A percentile compares a stretch with the other conserved stretches of the same genome.
phyloP scores from a whole-genome alignment of 2,888 invertebrate genomes.

The Zonitis immaculata region DNA sequence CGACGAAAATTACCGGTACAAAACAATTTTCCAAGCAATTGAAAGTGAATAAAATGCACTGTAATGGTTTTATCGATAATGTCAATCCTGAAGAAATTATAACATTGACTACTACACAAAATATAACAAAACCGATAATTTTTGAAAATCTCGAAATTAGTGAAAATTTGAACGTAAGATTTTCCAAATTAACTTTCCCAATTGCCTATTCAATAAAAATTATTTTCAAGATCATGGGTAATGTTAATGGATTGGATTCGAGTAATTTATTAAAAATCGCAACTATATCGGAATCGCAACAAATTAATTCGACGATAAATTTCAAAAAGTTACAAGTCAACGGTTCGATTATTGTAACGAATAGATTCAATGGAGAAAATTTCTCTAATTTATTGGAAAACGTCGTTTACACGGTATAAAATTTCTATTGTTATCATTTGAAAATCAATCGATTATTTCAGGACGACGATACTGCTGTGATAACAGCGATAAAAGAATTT shows the following conservation, averaged over 20 bases:
- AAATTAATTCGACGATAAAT: conserved; percentile 47
- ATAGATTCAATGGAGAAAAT: conserved; percentile 45
- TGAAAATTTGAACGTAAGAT: conserved; percentile 50
- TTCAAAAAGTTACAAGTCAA: conserved; percentile 51
- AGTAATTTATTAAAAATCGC: conserved; percentile 50
- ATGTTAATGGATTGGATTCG: conserved; percentile 46
- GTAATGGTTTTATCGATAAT: conserved; percentile 48
- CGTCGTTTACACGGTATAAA: conserved; percentile 46
- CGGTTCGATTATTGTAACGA: conserved; percentile 50
- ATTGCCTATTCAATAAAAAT: too few species aligned
- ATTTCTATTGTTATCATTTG: too few species aligned
- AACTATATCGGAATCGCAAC: conserved; percentile 46
- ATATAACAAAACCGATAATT: conserved; percentile 47
- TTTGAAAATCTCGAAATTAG: conserved; percentile 54
- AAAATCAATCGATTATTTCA: conserved; percentile 20
- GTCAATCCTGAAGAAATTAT: conserved; percentile 50
- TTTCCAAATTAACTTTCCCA: too few species aligned
- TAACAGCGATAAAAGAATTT: conserved; percentile 52
- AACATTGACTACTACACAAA: conserved; percentile 48
- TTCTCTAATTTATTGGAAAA: conserved; percentile 48
- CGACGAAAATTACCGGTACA: conserved; percentile 45
- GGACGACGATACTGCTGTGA: conserved; percentile 39
- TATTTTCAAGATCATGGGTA: conserved; percentile 50
- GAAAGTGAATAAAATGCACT: conserved; percentile 42
- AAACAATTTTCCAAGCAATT: conserved; percentile 51